Base-by-base conservation (phyloP, 1,140 invertebrate genomes). In the Pentalonia nigronervosa region DNA sequence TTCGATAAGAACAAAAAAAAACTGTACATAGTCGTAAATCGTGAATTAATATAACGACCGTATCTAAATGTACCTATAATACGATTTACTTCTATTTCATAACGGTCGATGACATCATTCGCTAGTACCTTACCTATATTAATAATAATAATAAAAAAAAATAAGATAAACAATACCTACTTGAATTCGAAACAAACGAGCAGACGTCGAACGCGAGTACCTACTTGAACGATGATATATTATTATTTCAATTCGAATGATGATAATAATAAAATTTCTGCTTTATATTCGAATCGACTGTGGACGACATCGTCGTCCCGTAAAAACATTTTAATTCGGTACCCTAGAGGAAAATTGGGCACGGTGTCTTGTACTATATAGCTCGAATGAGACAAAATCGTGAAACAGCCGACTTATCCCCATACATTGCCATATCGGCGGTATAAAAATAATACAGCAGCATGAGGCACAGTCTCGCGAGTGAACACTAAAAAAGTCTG, bases 41-140 rank as follows among this genome's bases (percentile, higher is more conserved):
- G 41, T 86, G 36, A 87, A 87, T 47, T 48, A 76, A 47, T 87
- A 17, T n/a, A 25, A 87, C 41, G 6, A 48, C 41, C 14, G 41
- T 87, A 87, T n/a, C 84, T 83, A 83, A 83, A 83, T 84, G 83
- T 84, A 87, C 25, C 84, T 30, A 20, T 87, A 87, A 20, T 87
- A 87, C 84, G 84, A 47, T 87, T 47, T 87, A 47, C 45, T 34
- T 87, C 11, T 47, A 87, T 87, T 87, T 87, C 23, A 41, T 84
- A 41, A 45, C 83, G 83, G 36, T 41, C 83, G 41, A 84, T 84
- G 36, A 76, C 60, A 76, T 76, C 60, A 76, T 76, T 76, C n/a
- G 14, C 60, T 21, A 4, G 60, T n/a, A 76, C 60, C 14, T 76
- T 76, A 76, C 60, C 60, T 76, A 76, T 76, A 67, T 67, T 67